Evolutionary conservation across 2,797 vertebrate genomes (phyloP), one percentile per base, ranked within the genome.

Genomic region (Etheostoma nigrum): DNA sequence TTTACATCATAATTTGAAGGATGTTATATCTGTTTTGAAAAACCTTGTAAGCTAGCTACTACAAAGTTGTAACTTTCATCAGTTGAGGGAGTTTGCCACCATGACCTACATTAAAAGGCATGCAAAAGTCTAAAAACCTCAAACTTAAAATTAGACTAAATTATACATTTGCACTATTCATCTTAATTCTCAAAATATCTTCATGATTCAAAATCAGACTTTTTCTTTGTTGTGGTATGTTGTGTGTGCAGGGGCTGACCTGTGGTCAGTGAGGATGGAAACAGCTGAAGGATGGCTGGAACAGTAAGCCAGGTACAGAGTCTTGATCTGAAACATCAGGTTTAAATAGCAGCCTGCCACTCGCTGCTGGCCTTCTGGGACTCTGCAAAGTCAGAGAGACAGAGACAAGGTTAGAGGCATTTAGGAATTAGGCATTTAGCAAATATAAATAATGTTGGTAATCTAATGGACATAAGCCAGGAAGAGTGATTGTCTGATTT

Each of bases 221-320:
- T 25, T 25, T 30, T 71, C 44, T 62, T n/a, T 60, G 51, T 8
- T 15, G 15, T 12, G 60, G 1, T 58, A 40, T 40, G 36, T 65
- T 36, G 23, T 61, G 60, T 47, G 23, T 60, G 64, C 60, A 66
- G 59, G 10, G 47, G 69, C 93, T 94, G 91, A 98, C 98, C 97
- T 98, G 95, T 97, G 97, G 48, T 99, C 96, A 0, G 97, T 99
- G 88, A 99, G 96, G 84, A 99, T 96, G 12, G 89, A 95, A 75
- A 99, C 98, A 10, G 98, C 98, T 0, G 96, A 96, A 0, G 98
- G 98, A 79, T 99, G 98, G 86, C 97, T 99, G 68, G 96, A 97
- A 66, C 98, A 99, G 91, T 99, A 99, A 0, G 96, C 92, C 88
- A 98, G 91, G 88, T 99, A 99, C 84, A 99, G 92, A 8, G 90